Conservation (phyloP, 1,140 invertebrate genomes). For the Bombus affinis region DNA sequence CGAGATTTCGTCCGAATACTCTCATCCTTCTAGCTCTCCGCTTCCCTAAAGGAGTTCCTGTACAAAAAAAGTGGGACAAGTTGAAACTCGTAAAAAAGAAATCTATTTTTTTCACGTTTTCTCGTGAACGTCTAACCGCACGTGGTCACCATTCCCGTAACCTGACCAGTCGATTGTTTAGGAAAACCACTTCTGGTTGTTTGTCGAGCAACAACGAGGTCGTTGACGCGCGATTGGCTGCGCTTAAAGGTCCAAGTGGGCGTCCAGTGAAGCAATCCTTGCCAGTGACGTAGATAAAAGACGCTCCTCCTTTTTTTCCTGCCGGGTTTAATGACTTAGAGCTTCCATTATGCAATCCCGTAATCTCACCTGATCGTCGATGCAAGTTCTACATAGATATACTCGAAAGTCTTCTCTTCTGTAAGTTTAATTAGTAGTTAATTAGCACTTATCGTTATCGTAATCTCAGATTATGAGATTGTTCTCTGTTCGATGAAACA, state of each 20-base stretch:
- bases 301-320: conserved; percentile 35
- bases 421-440: not conserved
- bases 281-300: conserved; percentile 62
- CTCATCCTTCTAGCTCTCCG: not conserved
- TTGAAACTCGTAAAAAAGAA: not conserved
- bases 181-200: conserved; percentile 46
- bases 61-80: conserved; percentile 2
- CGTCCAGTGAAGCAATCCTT: conserved; percentile 54
- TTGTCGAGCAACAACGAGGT: conserved; percentile 54
- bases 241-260: conserved; percentile 62
- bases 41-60: not conserved
- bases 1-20: conserved; percentile 14
- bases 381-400: not conserved
- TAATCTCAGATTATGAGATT: not conserved
- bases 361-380: conserved; percentile 21
- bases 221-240: conserved; percentile 63
- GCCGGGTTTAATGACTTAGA: conserved; percentile 38
- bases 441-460: not conserved
- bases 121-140: not conserved
- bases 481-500: not conserved
- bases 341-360: conserved; percentile 48
- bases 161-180: conserved; percentile 10
- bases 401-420: not conserved
- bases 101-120: conserved; percentile 7
- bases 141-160: not conserved